Base-by-base conservation (phyloP, 1,140 invertebrate species). In the Vollenhovia emeryi region DNA sequence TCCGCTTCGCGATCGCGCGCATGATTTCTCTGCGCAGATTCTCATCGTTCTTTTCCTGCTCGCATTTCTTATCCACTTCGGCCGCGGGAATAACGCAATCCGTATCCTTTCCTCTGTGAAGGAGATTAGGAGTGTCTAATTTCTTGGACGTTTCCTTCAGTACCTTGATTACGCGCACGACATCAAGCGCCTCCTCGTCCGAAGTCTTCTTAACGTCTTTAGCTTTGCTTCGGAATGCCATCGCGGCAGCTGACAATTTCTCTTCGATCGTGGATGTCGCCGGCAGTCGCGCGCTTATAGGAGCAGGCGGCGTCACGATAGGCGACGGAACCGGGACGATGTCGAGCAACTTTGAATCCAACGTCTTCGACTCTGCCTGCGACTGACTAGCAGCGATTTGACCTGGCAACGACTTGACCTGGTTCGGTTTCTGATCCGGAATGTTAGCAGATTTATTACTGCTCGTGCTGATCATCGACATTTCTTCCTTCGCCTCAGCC, bases 181-280 rank as follows among this genome's bases (percentile, higher is more conserved):
- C 5, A 13, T 82, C 66, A 30, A 64, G 45, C 8, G 76, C 27
- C 21, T 92, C 92, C 0, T 80, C 33, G 13, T 71, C 74, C 8
- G 91, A 87, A 1, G 92, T 92, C 45, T 93, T 93, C 73, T 94
- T 94, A 0, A 68, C 60, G 48, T 94, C 93, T 57, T 93, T 92
- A 2, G 85, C 48, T 40, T 92, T 92, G 30, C 90, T 94, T 11
- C 92, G 91, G 2, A 94, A 94, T 0, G 92, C 93, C 91, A 93
- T 86, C 0, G 93, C 94, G 2, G 93, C 94, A 1, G 93, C 94
- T 0, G 94, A 94, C 1, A 95, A 66, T 52, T 95, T 95, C 69
- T 95, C 94, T 50, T 95, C 94, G 13, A 95, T 95, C 0, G 94
- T 93, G 0, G 94, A 94, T 0, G 94, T 95, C 0, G 94, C 94